Evolutionary conservation across 2,113 vertebrate species (phyloP).

Genomic region (Cyphomyrus plagiostoma): DNA sequence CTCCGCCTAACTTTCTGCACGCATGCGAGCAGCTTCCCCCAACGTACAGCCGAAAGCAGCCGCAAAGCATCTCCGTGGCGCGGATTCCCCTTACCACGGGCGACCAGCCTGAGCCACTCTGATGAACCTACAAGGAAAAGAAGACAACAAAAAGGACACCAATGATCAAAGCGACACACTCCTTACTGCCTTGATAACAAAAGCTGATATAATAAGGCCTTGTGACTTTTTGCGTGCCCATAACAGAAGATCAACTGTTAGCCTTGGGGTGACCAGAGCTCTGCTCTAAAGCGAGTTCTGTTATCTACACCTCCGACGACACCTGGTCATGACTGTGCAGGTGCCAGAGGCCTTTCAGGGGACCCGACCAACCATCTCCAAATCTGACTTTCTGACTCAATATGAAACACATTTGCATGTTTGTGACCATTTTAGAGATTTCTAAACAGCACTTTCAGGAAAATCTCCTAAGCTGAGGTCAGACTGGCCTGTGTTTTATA

Average conservation of each 20-base stretch:
- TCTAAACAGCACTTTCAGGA: background rate
- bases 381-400: background rate
- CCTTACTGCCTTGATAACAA: background rate
- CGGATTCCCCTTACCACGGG: conserved; percentile 81
- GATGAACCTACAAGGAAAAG: conserved; percentile 74
- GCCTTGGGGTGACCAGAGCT: background rate
- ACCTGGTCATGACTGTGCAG: background rate
- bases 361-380: background rate
- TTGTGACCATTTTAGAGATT: background rate
- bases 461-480: background rate
- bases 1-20: background rate
- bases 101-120: conserved; percentile 96
- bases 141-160: background rate
- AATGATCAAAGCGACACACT: background rate
- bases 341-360: background rate
- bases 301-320: background rate
- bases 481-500: background rate
- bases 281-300: background rate
- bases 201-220: background rate
- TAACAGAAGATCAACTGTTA: background rate
- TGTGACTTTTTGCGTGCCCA: background rate
- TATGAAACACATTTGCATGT: background rate
- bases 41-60: background rate
- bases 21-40: background rate
- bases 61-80: background rate